Evolutionary conservation across 1,140 invertebrate genomes (phyloP).

Genomic region (Bombus polaris): DNA sequence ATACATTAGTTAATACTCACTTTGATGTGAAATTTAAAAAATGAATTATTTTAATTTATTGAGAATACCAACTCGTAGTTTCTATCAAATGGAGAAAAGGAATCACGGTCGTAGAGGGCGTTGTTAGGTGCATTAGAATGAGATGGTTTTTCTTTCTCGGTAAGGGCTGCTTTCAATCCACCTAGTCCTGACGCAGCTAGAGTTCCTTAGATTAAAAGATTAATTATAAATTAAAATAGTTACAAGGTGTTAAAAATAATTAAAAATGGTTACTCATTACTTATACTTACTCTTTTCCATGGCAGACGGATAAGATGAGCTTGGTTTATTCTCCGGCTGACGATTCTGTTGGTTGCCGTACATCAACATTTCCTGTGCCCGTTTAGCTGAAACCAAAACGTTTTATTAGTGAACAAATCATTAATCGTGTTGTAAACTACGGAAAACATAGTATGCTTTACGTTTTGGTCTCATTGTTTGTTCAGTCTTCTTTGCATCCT

Average conservation of each 20-base stretch:
- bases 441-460: constrained; percentile 34
- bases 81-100: constrained; percentile 63
- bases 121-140: constrained; percentile 52
- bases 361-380: constrained; percentile 80
- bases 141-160: constrained; percentile 57
- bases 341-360: constrained; percentile 82
- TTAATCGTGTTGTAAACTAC: not conserved
- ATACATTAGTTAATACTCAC: too few relatives aligned
- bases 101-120: constrained; percentile 62
- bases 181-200: constrained; percentile 67
- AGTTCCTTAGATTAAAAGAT: not conserved
- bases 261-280: not conserved
- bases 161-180: constrained; percentile 64
- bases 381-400: constrained; percentile 74
- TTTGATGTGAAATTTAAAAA: not conserved
- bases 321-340: constrained; percentile 60
- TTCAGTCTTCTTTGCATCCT: constrained; percentile 69
- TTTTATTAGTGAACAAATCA: not conserved
- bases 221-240: not conserved
- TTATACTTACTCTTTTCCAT: constrained; percentile 74
- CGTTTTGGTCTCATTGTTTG: constrained; percentile 72
- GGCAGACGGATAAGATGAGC: constrained; percentile 56
- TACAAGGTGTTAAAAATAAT: not conserved
- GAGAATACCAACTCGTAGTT: constrained; percentile 72
- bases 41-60: not conserved